These are phyloP conservation scores for Imbricaverruca yamaguchii DNA, from an alignment of 2,888 invertebrate genomes.

Conservation along the genomic window DNA sequence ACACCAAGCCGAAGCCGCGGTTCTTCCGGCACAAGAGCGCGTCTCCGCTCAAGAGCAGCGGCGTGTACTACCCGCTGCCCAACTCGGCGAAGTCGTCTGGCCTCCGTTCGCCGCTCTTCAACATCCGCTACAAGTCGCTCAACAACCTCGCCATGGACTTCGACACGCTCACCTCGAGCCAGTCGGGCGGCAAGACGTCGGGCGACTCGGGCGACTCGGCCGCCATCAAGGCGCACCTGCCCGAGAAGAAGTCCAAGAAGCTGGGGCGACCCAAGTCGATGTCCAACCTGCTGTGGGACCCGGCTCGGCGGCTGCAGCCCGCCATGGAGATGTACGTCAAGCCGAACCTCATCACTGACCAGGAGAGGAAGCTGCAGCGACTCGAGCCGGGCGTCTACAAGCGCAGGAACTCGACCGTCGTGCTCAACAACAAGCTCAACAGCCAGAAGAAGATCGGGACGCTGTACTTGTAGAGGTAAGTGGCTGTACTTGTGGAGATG, in stretches of 20 bases:
- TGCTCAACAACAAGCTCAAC: slow-evolving; percentile 47
- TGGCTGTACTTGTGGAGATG: neutral
- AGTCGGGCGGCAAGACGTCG: slow-evolving; percentile 77
- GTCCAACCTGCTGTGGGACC: slow-evolving; percentile 62
- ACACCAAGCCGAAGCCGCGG: slow-evolving; percentile 48
- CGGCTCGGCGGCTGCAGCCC: slow-evolving; percentile 37
- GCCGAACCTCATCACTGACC: slow-evolving; percentile 29
- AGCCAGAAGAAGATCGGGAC: slow-evolving; percentile 53
- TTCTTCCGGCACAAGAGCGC: slow-evolving; percentile 63
- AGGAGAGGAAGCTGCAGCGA: slow-evolving; percentile 28
- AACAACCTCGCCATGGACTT: slow-evolving; percentile 51
- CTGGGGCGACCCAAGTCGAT: slow-evolving; percentile 75
- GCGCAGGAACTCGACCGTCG: slow-evolving; percentile 47
- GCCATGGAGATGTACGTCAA: slow-evolving; percentile 35
- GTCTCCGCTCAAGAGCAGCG: slow-evolving; percentile 54
- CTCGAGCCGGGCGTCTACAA: slow-evolving; percentile 46
- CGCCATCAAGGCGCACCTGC: slow-evolving; percentile 48
- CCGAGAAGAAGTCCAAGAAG: slow-evolving; percentile 67
- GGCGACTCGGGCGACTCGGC: slow-evolving; percentile 66
- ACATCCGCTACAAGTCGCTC: slow-evolving; percentile 54
- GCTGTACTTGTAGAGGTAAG: slow-evolving; percentile 46
- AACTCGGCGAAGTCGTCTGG: slow-evolving; percentile 31
- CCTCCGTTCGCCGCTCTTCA: slow-evolving; percentile 62
- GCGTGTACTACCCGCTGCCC: slow-evolving; percentile 13
- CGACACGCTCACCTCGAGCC: slow-evolving; percentile 77